These are phyloP conservation scores for Phoxinus dragarum DNA, from an alignment of 2,797 vertebrate species.

Conservation along the genomic window DNA sequence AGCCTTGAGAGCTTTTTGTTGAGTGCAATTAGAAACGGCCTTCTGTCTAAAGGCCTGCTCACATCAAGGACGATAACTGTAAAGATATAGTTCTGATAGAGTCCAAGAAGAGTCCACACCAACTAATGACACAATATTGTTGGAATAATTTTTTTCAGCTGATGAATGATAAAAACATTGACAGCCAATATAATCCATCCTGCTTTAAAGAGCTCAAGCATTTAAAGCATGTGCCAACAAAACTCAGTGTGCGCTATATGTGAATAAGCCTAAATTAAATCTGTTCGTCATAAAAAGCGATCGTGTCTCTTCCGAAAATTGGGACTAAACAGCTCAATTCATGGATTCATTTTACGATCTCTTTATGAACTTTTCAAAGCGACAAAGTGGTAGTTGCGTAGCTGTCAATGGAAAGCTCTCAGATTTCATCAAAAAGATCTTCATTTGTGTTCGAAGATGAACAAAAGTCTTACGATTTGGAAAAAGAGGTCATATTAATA, in stretches of 20 bases:
- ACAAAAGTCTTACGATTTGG: too few relatives aligned
- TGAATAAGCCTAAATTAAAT: too few relatives aligned
- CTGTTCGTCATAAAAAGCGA: too few relatives aligned
- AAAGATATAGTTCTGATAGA: neutral
- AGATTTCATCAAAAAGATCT: too few relatives aligned
- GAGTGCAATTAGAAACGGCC: conserved; percentile 21
- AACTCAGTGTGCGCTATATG: neutral
- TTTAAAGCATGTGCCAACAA: neutral
- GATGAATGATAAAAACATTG: neutral
- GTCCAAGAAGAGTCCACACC: neutral
- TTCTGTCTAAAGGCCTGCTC: neutral
- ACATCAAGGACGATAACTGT: neutral
- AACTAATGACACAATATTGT: neutral
- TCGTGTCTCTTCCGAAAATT: too few relatives aligned
- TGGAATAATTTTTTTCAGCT: neutral
- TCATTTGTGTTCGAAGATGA: too few relatives aligned
- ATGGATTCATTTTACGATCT: too few relatives aligned
- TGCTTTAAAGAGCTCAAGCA: neutral
- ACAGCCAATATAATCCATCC: neutral
- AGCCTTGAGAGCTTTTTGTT: conserved; percentile 7
- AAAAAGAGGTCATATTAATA: too few relatives aligned
- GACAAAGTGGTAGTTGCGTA: too few relatives aligned
- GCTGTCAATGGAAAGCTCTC: too few relatives aligned
- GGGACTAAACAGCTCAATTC: too few relatives aligned
- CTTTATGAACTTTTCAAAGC: too few relatives aligned